Evolutionary conservation across 2,797 vertebrate species (phyloP), one percentile per base, ranked within the genome.

Genomic region (Rachycentron canadum): DNA sequence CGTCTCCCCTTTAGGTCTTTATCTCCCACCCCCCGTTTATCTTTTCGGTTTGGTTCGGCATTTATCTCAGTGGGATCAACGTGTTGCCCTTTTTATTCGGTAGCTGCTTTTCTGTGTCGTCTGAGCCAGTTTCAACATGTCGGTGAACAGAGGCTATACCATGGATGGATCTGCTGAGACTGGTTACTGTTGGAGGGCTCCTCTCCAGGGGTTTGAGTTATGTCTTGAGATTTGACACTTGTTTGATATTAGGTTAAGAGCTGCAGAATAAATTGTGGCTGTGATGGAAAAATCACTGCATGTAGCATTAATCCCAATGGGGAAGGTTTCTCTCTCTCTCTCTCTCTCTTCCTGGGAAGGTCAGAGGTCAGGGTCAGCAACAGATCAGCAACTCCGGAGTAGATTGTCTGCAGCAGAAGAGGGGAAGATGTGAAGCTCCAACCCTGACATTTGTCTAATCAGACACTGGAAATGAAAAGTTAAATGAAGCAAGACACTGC

Each of bases 61-160:
- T 62, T 28, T n/a, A 55, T 65, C 28, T 41, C 43, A 21, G 1
- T 45, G 2, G 52, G 34, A 21, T 26, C 5, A 14, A 45, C 1
- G 17, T 58, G 30, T 0, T 53, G 64, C 41, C 28, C 19, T 78
- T 41, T 16, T 17, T 55, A 17, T 64, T 63, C 19, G 19, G 30
- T 26, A 1, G 17, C 21, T 65, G 53, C 28, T 45, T 49, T 61
- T 65, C 5, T 40, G 0, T 80, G 61, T 69, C 73, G 77, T 67
- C 78, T 78, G 59, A 82, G 75, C 82, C 75, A 50, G 85, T 91
- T 83, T 73, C 61, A 79, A 88, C 87, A 88, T 58, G 89, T 86
- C 68, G 45, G 50, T 76, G 69, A 50, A n/a, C 58, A 67, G 21
- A 53, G 57, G 47, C 62, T 6, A 59, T 61, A 57, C 78, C 49